These are phyloP conservation scores for Toxonevra muliebris DNA, from an alignment of 2,888 invertebrate genomes.

Conservation along the genomic window DNA sequence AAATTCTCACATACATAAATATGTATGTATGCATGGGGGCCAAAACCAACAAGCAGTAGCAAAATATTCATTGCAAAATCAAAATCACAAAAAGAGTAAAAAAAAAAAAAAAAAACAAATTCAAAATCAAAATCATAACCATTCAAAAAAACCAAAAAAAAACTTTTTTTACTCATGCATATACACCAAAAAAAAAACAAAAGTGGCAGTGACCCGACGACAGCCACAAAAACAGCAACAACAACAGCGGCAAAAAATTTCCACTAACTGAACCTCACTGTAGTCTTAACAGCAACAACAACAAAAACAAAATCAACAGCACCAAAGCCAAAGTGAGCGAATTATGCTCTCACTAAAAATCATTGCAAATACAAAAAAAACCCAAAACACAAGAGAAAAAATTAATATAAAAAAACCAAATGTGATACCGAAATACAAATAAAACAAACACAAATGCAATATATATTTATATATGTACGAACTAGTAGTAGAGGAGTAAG, in stretches of 20 bases:
- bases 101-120: conserved; percentile 9
- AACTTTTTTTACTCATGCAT: conserved; percentile 10
- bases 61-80: not conserved
- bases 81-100: conserved; percentile 9
- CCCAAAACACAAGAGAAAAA: conserved; percentile 20
- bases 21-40: not conserved
- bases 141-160: conserved; percentile 16
- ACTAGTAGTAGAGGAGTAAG: too few relatives aligned
- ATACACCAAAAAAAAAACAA: conserved; percentile 23
- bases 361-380: conserved; percentile 21
- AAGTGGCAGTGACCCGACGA: conserved; percentile 35
- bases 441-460: not conserved
- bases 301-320: conserved; percentile 9
- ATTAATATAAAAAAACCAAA: not conserved
- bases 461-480: not conserved
- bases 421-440: not conserved
- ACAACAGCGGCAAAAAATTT: conserved; percentile 9
- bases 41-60: not conserved
- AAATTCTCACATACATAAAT: not conserved
- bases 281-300: conserved; percentile 1
- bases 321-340: conserved; percentile 13
- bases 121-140: not conserved
- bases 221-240: conserved; percentile 18
- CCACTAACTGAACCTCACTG: not conserved
- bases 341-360: conserved; percentile 15